phyloP scores from a whole-genome alignment of 1,140 invertebrate species.

The Aphelenchoides avenae region DNA sequence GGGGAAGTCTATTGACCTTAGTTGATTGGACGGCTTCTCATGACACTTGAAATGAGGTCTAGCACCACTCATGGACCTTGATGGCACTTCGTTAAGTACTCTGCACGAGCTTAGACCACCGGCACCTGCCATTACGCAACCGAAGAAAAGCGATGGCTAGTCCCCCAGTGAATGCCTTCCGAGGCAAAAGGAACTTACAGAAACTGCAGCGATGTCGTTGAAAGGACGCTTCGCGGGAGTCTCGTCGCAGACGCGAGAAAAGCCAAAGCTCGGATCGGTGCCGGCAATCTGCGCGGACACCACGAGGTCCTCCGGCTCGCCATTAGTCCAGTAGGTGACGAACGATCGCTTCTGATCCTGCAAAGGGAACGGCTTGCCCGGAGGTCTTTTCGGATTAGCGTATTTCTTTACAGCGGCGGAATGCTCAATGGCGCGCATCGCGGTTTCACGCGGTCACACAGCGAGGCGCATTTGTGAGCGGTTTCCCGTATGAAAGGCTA shows the following conservation, averaged over 20 bases:
- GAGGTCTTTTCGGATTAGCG: not conserved
- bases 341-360: conserved; percentile 25
- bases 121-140: not conserved
- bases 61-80: too few species aligned
- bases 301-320: conserved; percentile 29
- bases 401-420: not conserved
- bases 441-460: too few species aligned
- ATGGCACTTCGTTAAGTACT: too few species aligned
- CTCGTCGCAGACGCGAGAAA: conserved; percentile 29
- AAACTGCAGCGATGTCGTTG: conserved; percentile 23
- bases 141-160: not conserved
- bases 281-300: conserved; percentile 33
- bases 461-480: too few species aligned
- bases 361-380: not conserved
- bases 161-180: not conserved
- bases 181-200: conserved; percentile 13
- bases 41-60: too few species aligned
- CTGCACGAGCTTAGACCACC: too few species aligned
- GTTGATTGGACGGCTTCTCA: too few species aligned
- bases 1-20: too few species aligned
- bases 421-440: too few species aligned
- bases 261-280: conserved; percentile 31
- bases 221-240: conserved; percentile 23
- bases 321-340: conserved; percentile 27
- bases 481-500: too few species aligned